These are phyloP conservation scores for Tetanocera ferruginea DNA, from an alignment of 2,888 invertebrate species.

Conservation along the genomic window DNA sequence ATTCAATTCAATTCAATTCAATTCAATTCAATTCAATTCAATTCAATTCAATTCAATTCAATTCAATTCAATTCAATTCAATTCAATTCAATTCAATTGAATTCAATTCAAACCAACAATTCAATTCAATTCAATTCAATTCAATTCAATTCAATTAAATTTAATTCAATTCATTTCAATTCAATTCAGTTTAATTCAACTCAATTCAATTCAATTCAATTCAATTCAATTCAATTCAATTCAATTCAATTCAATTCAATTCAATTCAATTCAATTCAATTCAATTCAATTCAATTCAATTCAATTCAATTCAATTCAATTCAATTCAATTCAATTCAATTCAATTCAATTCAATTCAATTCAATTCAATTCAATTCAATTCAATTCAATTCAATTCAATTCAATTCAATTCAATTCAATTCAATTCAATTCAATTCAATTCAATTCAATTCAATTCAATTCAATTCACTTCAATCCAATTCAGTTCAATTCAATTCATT, in stretches of 20 bases:
- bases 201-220: not conserved
- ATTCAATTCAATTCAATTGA: not conserved
- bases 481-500: not conserved
- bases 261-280: slow-evolving; percentile 10
- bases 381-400: not conserved
- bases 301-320: slow-evolving; percentile 9
- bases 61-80: not conserved
- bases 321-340: not conserved
- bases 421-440: not conserved
- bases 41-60: not conserved
- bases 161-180: not conserved
- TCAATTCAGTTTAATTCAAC: not conserved
- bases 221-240: slow-evolving; percentile 1
- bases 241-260: not conserved
- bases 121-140: slow-evolving; percentile 1
- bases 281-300: slow-evolving; percentile 13
- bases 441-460: not conserved
- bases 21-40: not conserved
- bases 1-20: not conserved
- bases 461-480: not conserved
- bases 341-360: not conserved
- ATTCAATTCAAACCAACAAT: too few relatives aligned
- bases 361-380: not conserved
- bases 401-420: not conserved
- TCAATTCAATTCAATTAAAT: not conserved